Evolutionary conservation across 2,113 vertebrate species (phyloP), one percentile per base, ranked within the genome.

Genomic region (Neolamprologus devosi): DNA sequence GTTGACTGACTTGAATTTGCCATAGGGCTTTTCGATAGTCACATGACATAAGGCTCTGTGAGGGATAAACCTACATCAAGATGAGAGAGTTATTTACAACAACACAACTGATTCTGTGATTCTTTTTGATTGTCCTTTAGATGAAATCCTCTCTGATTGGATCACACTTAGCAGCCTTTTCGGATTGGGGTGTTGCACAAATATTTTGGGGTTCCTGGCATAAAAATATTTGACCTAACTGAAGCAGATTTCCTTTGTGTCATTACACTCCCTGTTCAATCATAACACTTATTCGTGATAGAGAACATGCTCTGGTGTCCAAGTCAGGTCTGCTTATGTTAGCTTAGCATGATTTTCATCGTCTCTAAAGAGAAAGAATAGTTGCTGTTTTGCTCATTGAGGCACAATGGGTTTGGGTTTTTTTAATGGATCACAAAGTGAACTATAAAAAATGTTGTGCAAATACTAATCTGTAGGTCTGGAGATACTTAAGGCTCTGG

Each of bases 401-500:
- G 19, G 60, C 42, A 8, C 47, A 81, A 55, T 89, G 54, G 13
- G 42, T 47, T 42, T 33, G 51, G 14, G 87, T 85, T 87, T 65
- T 65, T 65, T 65, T 37, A 92, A 92, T 91, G 86, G 70, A 85
- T 91, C 82, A 89, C 60, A 87, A 83, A 54, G 82, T 81, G 10
- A 89, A 70, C 80, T 63, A 60, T 84, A 37, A 82, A 86, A 85
- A 80, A 73, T 47, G 55, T 78, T 58, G 81, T 89, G 54, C 53
- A 88, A 87, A 81, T 68, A 65, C 53, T 37, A 80, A 93, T 91
- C 54, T 91, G 84, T 68, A 23, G 14, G 57, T 85, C 86, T 94
- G 88, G 85, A 83, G 82, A 54, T 49, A 87, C 83, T 92, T 92
- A 94, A 87, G 60, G 60, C 49, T 87, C 58, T 92, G 88, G 87